Percentiles rank a stretch among this genome's conserved stretches.
These are phyloP conservation scores for Hippocampus guttulatus DNA, from an alignment of 2,113 vertebrate species.

Conservation along the genomic window DNA sequence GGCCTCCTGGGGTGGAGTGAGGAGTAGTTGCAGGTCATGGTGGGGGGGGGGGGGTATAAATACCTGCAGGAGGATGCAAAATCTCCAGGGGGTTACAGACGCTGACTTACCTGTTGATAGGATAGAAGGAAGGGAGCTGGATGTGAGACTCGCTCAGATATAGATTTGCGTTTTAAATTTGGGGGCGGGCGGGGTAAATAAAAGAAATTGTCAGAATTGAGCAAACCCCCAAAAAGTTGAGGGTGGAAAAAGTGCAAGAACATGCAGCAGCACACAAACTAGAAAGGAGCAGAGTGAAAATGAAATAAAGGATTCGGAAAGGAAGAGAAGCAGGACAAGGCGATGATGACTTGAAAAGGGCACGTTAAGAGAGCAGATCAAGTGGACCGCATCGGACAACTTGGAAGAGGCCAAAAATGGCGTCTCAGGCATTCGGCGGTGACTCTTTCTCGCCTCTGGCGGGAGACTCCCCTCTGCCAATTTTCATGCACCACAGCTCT, in stretches of 20 bases:
- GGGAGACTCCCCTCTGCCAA: constrained; percentile 83
- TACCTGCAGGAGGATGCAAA: constrained; percentile 80
- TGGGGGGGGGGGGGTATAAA: constrained; percentile 80
- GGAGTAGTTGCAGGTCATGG: constrained; percentile 36
- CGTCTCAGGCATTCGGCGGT: constrained; percentile 84
- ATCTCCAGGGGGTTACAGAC: constrained; percentile 65
- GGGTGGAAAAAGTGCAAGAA: background rate
- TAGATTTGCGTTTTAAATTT: background rate
- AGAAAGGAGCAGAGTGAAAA: constrained; percentile 10
- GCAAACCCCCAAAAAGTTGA: background rate
- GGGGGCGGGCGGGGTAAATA: background rate
- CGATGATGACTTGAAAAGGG: background rate
- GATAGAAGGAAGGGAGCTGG: constrained; percentile 18
- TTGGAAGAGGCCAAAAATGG: constrained; percentile 73
- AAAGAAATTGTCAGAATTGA: background rate
- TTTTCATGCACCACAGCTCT: constrained; percentile 90
- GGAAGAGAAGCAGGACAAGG: constrained; percentile 6
- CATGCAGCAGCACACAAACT: background rate
- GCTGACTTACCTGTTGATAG: constrained; percentile 16
- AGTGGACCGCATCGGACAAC: background rate
- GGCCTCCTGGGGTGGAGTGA: constrained; percentile 84
- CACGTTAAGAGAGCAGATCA: background rate
- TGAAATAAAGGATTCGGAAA: background rate
- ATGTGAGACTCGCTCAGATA: background rate
- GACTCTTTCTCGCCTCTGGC: constrained; percentile 83